phyloP scores from a whole-genome alignment of 1,140 invertebrate genomes.

The Drosophila lacteicornis region DNA sequence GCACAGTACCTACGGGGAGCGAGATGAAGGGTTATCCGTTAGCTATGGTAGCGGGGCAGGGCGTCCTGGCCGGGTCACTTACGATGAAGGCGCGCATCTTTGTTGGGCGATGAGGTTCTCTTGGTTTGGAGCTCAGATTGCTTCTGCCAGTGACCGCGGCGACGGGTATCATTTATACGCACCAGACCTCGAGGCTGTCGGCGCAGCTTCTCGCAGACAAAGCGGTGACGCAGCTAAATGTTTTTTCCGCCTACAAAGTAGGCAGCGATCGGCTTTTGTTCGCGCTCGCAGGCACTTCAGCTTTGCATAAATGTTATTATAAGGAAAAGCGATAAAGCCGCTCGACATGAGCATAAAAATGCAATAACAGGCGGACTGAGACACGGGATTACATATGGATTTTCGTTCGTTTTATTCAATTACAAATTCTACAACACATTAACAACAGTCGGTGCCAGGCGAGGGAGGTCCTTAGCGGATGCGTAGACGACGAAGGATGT shows the following conservation, averaged over 20 bases:
- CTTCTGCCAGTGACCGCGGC: slow-evolving; percentile 54
- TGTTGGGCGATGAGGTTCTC: slow-evolving; percentile 53
- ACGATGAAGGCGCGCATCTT: slow-evolving; percentile 78
- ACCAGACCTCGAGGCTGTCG: slow-evolving; percentile 69
- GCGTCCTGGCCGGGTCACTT: slow-evolving; percentile 45
- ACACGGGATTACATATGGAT: slow-evolving; percentile 35
- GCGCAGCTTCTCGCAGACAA: slow-evolving; percentile 66
- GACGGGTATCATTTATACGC: slow-evolving; percentile 72
- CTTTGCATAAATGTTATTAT: slow-evolving; percentile 80
- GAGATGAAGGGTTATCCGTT: slow-evolving; percentile 31
- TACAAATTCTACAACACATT: slow-evolving; percentile 53
- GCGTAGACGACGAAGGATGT: slow-evolving; percentile 70
- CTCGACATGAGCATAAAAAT: slow-evolving; percentile 66
- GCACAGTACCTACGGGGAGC: slow-evolving; percentile 61
- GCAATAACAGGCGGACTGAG: slow-evolving; percentile 53
- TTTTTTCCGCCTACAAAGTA: slow-evolving; percentile 77
- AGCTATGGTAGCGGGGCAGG: not conserved
- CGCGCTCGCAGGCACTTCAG: slow-evolving; percentile 38
- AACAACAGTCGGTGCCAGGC: slow-evolving; percentile 56
- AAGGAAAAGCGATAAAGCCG: slow-evolving; percentile 72
- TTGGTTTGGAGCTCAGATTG: slow-evolving; percentile 67
- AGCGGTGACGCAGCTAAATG: slow-evolving; percentile 66
- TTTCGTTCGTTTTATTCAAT: slow-evolving; percentile 66
- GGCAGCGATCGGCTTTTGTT: slow-evolving; percentile 65
- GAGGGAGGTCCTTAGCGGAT: slow-evolving; percentile 46